Evolutionary conservation across 2,888 invertebrate genomes (phyloP).

Genomic region (Lymantria monacha): DNA sequence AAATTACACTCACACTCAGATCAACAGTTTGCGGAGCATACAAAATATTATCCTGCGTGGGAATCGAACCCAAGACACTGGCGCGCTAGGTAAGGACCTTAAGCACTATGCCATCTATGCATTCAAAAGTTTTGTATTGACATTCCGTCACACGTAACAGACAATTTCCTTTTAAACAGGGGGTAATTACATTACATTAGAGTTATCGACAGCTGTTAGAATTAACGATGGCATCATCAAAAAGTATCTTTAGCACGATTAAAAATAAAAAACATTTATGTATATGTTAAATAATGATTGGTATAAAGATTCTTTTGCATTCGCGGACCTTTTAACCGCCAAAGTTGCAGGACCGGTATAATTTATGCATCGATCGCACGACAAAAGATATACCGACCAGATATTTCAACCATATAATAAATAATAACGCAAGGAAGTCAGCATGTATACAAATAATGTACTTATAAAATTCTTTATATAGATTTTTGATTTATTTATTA

Average conservation of each 20-base stretch:
- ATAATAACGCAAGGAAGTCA: slow-evolving; percentile 32
- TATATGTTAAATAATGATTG: slow-evolving; percentile 31
- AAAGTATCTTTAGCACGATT: slow-evolving; percentile 11
- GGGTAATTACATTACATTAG: too few relatives aligned
- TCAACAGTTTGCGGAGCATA: too few relatives aligned
- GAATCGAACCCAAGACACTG: too few relatives aligned
- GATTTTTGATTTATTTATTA: slow-evolving; percentile 20
- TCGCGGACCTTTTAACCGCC: slow-evolving; percentile 31
- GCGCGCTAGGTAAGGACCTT: too few relatives aligned
- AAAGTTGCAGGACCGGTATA: slow-evolving; percentile 23
- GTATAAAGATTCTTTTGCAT: slow-evolving; percentile 35
- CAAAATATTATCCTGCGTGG: too few relatives aligned
- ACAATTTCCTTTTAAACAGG: too few relatives aligned
- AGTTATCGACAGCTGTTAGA: too few relatives aligned
- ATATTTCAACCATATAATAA: slow-evolving; percentile 19
- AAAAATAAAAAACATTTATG: slow-evolving; percentile 31
- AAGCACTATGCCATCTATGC: too few relatives aligned
- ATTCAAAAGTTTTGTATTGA: too few relatives aligned
- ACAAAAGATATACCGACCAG: slow-evolving; percentile 10
- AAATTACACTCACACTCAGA: too few relatives aligned
- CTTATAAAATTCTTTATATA: slow-evolving; percentile 18
- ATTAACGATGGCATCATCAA: background rate
- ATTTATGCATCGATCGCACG: slow-evolving; percentile 29
- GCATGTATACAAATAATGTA: slow-evolving; percentile 24
- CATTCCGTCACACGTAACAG: too few relatives aligned